A percentile compares a stretch with the other conserved stretches of the same genome.
phyloP scores from a whole-genome alignment of 2,888 invertebrate genomes.

The Spodoptera picta region DNA sequence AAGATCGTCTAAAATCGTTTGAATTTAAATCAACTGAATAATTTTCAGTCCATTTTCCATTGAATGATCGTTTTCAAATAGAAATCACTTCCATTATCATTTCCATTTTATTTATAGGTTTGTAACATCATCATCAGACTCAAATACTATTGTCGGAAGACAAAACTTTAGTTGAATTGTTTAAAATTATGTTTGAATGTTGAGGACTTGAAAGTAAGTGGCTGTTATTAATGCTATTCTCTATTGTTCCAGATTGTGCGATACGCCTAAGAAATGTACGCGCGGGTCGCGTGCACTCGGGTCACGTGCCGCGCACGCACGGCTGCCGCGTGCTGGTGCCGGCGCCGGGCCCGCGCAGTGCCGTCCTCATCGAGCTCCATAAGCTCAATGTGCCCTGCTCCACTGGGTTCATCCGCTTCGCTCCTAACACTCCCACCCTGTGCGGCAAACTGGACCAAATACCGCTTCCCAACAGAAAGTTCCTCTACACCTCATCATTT shows the following conservation, averaged over 20 bases:
- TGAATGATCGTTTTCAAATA: conserved; percentile 30
- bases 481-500: conserved; percentile 87
- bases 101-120: conserved; percentile 9
- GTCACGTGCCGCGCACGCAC: conserved; percentile 84
- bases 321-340: conserved; percentile 89
- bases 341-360: conserved; percentile 78
- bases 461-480: conserved; percentile 86
- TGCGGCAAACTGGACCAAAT: conserved; percentile 93
- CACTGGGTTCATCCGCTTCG: conserved; percentile 89
- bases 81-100: conserved; percentile 2
- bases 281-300: conserved; percentile 85
- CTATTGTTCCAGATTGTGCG: conserved; percentile 89
- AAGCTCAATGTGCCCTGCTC: conserved; percentile 92
- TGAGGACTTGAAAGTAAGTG: neutral
- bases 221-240: neutral
- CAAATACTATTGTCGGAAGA: conserved; percentile 16
- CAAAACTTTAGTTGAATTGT: neutral
- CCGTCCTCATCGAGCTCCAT: conserved; percentile 90
- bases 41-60: conserved; percentile 21
- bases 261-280: conserved; percentile 82
- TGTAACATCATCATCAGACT: conserved; percentile 16
- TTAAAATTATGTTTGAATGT: neutral
- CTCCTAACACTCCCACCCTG: conserved; percentile 83
- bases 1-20: conserved; percentile 30
- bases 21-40: conserved; percentile 23